Evolutionary conservation across 2,113 vertebrate species (phyloP), one percentile per base, ranked within the genome.

Genomic region (Ailuropoda melanoleuca): DNA sequence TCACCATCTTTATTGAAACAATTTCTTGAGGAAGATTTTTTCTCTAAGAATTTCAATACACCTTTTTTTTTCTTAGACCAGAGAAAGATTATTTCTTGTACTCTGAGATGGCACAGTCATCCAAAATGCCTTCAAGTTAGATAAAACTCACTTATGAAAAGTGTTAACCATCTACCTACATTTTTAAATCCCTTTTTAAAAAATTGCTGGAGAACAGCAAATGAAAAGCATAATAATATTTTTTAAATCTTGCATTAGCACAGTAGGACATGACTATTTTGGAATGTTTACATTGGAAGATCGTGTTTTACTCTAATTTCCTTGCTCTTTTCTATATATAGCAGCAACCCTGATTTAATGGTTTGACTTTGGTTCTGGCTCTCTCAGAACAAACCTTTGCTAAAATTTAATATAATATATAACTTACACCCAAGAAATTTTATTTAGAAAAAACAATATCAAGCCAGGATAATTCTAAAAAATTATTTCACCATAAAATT

Each of bases 281-380:
- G 98, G 98, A 99, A 99, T 84, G 99, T 99, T 97, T 99, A 96
- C 6, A 99, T 99, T 99, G 98, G 98, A 99, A 99, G 95, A 98
- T 99, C 98, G 99, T 99, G 97, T 99, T 99, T 99, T 99, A 98
- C 99, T 99, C 94, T 99, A 99, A 78, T 99, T 99, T n/a, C 99
- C 99, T 98, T 99, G 98, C 4, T 99, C 99, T 98, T 99, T 99
- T 87, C 99, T 99, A 74, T 99, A 99, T 95, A 99, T 99, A 26
- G 99, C 99, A 13, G 99, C 98, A 96, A 99, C 98, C 75, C 98
- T 99, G n/a, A 99, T 99, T 98, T 99, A 99, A 7, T 99, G 99
- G 1, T 99, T 99, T 0, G 99, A 99, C 98, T 99, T 99, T 98
- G 99, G 99, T 98, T 99, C 99, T 98, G 99, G 97, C 78, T 98